phyloP scores from a whole-genome alignment of 2,888 invertebrate genomes.

The Leptopilina myrica region DNA sequence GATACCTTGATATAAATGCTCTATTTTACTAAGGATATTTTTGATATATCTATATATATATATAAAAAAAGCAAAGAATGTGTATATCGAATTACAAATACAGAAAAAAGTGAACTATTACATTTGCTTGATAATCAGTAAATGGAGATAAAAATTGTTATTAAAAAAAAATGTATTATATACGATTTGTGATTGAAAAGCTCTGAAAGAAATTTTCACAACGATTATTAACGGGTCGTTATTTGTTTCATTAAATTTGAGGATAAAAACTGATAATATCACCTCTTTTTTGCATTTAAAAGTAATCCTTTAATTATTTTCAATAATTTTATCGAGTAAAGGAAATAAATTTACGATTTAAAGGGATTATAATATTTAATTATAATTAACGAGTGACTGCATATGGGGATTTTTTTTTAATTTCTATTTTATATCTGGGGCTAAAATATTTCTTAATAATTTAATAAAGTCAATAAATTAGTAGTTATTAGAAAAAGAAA shows the following conservation, averaged over 20 bases:
- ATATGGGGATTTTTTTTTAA: too few species aligned
- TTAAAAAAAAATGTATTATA: conserved; percentile 4
- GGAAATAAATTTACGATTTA: too few species aligned
- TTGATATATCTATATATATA: conserved; percentile 75
- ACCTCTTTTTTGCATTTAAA: neutral
- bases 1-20: conserved; percentile 71
- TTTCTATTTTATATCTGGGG: too few species aligned
- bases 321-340: too few species aligned
- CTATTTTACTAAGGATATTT: conserved; percentile 77
- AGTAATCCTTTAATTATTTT: too few species aligned
- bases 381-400: too few species aligned
- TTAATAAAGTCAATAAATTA: too few species aligned
- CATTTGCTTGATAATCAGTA: conserved; percentile 64
- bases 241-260: neutral
- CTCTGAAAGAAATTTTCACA: conserved; percentile 50
- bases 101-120: conserved; percentile 54
- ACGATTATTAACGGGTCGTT: neutral
- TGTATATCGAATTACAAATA: conserved; percentile 59
- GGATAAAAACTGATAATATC: conserved; percentile 1
- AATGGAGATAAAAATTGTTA: conserved; percentile 53
- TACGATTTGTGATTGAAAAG: conserved; percentile 40
- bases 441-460: too few species aligned
- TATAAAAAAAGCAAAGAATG: conserved; percentile 49
- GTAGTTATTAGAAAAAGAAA: too few species aligned
- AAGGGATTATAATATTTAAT: too few species aligned